These are phyloP conservation scores for Plebejus argus DNA, from an alignment of 2,888 invertebrate genomes.

Conservation along the genomic window DNA sequence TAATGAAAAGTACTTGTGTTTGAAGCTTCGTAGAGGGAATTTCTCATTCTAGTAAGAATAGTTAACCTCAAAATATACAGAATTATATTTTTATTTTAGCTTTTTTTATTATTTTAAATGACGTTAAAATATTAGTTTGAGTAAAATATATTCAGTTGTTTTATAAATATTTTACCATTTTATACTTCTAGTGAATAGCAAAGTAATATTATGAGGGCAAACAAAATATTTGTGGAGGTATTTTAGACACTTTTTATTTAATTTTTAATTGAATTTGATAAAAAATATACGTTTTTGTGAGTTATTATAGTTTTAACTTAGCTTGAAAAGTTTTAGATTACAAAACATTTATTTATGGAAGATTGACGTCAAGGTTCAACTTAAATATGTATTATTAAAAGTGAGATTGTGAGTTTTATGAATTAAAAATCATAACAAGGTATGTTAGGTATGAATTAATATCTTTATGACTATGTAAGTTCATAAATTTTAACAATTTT, in stretches of 20 bases:
- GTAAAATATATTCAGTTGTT: not conserved
- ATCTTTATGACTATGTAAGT: not conserved
- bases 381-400: not conserved
- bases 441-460: not conserved
- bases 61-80: not conserved
- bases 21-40: slow-evolving; percentile 28
- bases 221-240: not conserved
- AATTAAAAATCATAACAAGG: not conserved
- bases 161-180: not conserved
- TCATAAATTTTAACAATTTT: not conserved
- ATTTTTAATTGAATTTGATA: not conserved
- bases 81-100: not conserved
- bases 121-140: not conserved
- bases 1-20: slow-evolving; percentile 12
- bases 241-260: not conserved
- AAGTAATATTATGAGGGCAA: not conserved
- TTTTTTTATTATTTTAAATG: not conserved
- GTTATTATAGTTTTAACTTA: too few species aligned
- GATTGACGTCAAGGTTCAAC: not conserved
- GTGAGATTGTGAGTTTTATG: not conserved
- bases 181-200: not conserved
- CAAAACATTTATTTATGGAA: not conserved
- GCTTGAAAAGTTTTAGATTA: not conserved
- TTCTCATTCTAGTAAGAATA: slow-evolving; percentile 24
- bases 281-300: too few species aligned